phyloP scores from a whole-genome alignment of 2,888 invertebrate species.

The Coenonympha glycerion region DNA sequence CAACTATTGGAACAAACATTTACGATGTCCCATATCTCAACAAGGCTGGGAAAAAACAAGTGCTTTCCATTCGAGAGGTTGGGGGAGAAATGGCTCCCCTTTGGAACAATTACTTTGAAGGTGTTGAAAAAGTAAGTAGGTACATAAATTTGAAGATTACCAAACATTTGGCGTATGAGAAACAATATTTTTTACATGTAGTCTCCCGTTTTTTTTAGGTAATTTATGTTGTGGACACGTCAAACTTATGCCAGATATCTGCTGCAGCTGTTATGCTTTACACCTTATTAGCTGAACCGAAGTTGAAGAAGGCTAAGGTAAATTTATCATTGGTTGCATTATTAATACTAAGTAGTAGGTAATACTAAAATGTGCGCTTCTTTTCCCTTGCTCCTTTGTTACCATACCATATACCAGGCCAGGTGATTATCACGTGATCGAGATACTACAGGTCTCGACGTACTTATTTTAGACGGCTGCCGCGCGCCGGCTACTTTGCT shows the following conservation, averaged over 20 bases:
- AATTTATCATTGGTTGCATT: background rate
- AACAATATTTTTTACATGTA: too few species aligned
- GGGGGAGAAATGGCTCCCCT: conserved; percentile 89
- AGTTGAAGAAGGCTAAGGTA: conserved; percentile 80
- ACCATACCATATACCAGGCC: too few species aligned
- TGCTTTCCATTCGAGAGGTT: conserved; percentile 80
- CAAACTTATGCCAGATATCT: conserved; percentile 90
- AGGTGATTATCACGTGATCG: too few species aligned
- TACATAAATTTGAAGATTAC: too few species aligned
- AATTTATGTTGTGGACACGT: conserved; percentile 88
- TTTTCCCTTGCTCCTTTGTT: too few species aligned
- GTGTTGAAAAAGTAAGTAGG: conserved; percentile 76
- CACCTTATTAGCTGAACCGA: conserved; percentile 84
- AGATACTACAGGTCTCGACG: too few species aligned
- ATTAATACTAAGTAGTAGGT: too few species aligned
- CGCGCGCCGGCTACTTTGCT: too few species aligned
- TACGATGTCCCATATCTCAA: conserved; percentile 77
- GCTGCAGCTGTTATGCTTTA: conserved; percentile 88
- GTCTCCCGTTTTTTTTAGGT: too few species aligned
- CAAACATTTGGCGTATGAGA: too few species aligned
- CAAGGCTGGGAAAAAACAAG: conserved; percentile 69
- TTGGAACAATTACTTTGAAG: conserved; percentile 85
- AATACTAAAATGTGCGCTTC: too few species aligned
- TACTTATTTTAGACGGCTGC: too few species aligned
- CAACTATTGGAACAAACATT: conserved; percentile 87